A percentile compares a stretch with the other conserved stretches of the same genome.
Conservation (phyloP, 2,888 invertebrate genomes). For the Phyto melanocephala region DNA sequence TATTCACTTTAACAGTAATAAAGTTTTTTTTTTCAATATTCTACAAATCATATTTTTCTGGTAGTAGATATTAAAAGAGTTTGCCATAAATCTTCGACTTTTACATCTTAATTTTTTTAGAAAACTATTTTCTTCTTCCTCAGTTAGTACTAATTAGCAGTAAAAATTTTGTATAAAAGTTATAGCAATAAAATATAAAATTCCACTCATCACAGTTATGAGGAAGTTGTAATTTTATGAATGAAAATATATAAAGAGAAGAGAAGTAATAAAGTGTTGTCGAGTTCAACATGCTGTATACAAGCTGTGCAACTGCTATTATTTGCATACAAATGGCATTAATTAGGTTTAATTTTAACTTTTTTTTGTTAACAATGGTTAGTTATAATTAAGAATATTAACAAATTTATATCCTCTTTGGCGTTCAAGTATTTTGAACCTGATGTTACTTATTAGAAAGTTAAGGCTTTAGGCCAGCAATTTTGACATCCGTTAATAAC, state of each 20-base stretch:
- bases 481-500: not conserved
- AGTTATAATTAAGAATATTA: not conserved
- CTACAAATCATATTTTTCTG: no score
- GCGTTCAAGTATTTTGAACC: not conserved
- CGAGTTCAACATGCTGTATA: not conserved
- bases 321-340: conserved; percentile 28
- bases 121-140: not conserved
- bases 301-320: not conserved
- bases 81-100: not conserved
- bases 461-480: not conserved
- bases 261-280: not conserved
- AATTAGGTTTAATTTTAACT: conserved; percentile 20
- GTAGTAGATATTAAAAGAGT: no score
- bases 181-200: not conserved
- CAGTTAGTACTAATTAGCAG: conserved; percentile 40
- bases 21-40: no score
- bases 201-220: not conserved
- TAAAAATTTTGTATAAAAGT: not conserved
- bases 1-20: no score
- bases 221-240: not conserved
- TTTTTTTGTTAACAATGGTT: conserved; percentile 8
- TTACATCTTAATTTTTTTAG: not conserved
- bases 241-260: not conserved
- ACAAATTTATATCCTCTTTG: not conserved
- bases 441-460: conserved; percentile 23